Evolutionary conservation across 2,888 invertebrate genomes (phyloP).

Genomic region (Polymixis lichenea): DNA sequence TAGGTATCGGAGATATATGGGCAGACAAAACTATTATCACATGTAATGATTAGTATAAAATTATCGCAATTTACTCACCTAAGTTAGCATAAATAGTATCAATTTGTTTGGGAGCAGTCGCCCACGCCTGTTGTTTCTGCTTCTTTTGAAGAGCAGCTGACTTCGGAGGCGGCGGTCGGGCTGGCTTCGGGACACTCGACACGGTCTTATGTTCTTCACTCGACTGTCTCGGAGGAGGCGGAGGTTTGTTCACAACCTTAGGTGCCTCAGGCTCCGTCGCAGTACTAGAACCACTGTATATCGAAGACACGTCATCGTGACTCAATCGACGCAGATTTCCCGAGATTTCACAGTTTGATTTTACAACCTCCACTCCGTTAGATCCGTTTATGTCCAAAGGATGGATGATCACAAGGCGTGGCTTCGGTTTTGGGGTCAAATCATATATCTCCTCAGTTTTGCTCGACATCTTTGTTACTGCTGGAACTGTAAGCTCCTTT

Average conservation of each 20-base stretch:
- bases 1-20: too few species aligned
- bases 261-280: constrained; percentile 82
- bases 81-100: constrained; percentile 95
- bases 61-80: constrained; percentile 86
- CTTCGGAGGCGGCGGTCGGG: constrained; percentile 94
- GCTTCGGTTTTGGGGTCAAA: constrained; percentile 92
- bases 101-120: constrained; percentile 80
- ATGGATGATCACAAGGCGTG: constrained; percentile 96
- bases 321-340: constrained; percentile 82
- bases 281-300: constrained; percentile 86
- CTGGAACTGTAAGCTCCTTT: constrained; percentile 84
- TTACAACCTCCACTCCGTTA: constrained; percentile 94
- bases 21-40: too few species aligned
- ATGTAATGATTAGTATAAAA: neutral
- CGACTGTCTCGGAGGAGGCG: constrained; percentile 93
- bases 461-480: constrained; percentile 86
- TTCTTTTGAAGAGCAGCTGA: constrained; percentile 92
- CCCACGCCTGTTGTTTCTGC: constrained; percentile 89
- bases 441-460: constrained; percentile 90
- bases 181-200: constrained; percentile 91
- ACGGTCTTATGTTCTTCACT: constrained; percentile 88
- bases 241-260: constrained; percentile 91
- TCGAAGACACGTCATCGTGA: constrained; percentile 90
- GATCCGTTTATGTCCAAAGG: constrained; percentile 96
- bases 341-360: constrained; percentile 86